Percentiles rank a stretch among this genome's conserved stretches.
Conservation (phyloP, 2,113 vertebrate species). For the Narcine bancroftii region DNA sequence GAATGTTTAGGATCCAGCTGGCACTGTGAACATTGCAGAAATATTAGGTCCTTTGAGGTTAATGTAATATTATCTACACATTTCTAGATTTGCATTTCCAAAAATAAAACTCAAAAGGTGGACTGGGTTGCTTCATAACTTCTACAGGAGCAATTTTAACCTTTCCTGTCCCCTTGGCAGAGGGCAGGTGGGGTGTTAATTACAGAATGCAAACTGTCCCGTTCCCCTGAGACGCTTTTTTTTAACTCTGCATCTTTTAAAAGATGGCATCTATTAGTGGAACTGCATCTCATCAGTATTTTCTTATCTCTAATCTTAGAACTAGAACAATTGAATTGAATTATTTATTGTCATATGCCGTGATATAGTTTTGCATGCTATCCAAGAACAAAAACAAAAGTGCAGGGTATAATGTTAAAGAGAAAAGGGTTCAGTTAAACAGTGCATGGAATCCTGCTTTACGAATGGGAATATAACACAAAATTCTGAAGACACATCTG, state of each 20-base stretch:
- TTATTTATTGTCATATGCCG: no score
- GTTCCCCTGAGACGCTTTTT: neutral
- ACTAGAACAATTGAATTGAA: neutral
- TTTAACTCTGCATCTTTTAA: neutral
- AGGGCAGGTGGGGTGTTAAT: neutral
- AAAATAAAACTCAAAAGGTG: neutral
- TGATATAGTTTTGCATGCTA: no score
- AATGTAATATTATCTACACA: neutral
- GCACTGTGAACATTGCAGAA: neutral
- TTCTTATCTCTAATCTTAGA: neutral
- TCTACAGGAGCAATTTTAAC: neutral
- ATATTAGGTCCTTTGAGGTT: neutral
- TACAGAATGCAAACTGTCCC: neutral
- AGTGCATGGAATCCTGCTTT: no score
- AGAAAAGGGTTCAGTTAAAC: no score
- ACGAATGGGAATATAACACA: no score
- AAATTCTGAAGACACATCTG: no score
- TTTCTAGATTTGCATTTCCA: neutral
- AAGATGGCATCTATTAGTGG: no score
- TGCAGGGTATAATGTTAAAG: no score
- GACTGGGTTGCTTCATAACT: neutral
- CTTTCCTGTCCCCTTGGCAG: neutral
- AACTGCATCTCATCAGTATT: neutral
- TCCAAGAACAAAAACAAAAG: no score
- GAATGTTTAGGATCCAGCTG: neutral